A percentile compares a stretch with the other conserved stretches of the same genome.
phyloP scores from a whole-genome alignment of 2,113 vertebrate species.

The Naja naja region DNA sequence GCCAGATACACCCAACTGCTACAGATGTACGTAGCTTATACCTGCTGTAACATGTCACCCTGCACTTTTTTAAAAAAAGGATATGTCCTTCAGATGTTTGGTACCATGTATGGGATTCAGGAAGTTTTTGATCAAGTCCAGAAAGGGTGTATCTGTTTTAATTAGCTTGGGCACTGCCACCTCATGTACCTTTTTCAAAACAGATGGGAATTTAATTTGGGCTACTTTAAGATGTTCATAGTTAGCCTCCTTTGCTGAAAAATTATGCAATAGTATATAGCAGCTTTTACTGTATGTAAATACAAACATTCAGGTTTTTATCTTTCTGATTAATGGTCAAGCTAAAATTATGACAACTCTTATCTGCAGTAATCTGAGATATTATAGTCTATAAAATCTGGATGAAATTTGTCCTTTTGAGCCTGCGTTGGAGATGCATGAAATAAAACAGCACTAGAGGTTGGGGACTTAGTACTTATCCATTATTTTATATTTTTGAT shows the following conservation, averaged over 20 bases:
- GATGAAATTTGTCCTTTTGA: conserved; percentile 55
- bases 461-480: neutral
- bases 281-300: conserved; percentile 19
- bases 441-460: neutral
- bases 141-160: conserved; percentile 18
- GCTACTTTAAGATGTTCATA: neutral
- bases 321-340: neutral
- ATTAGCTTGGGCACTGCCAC: neutral
- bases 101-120: neutral
- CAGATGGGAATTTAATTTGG: neutral
- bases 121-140: neutral
- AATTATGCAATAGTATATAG: neutral
- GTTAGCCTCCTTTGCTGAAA: neutral
- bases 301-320: neutral
- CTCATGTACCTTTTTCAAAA: conserved; percentile 13
- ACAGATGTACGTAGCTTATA: neutral
- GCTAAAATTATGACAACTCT: neutral
- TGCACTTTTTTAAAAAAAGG: neutral
- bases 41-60: neutral
- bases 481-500: neutral
- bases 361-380: neutral
- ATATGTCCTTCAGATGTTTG: neutral
- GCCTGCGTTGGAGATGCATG: neutral
- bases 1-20: neutral
- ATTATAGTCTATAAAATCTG: conserved; percentile 48